Conservation (phyloP, 2,113 vertebrate genomes). For the Cepphus grylle region DNA sequence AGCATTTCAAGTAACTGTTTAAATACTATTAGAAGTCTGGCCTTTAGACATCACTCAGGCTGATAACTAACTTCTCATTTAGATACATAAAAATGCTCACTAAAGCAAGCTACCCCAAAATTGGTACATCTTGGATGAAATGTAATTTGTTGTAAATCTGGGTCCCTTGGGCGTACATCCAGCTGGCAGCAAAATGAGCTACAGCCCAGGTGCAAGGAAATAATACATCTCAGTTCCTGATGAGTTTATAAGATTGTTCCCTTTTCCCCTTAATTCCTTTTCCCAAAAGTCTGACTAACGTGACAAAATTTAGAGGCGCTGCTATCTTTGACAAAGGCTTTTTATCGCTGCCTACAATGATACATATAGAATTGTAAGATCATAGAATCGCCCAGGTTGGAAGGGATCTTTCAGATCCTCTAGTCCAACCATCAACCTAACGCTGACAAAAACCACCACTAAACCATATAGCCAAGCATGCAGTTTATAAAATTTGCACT, state of each 20-base stretch:
- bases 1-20: background rate
- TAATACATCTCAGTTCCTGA: background rate
- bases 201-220: background rate
- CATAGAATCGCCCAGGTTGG: too few relatives aligned
- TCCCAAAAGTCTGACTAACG: background rate
- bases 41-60: background rate
- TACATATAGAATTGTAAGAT: background rate
- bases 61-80: background rate
- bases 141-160: background rate
- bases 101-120: background rate
- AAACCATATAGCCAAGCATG: too few relatives aligned
- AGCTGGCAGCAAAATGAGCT: background rate
- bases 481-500: background rate
- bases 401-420: too few relatives aligned
- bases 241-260: background rate
- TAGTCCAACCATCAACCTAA: too few relatives aligned
- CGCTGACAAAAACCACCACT: too few relatives aligned
- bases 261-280: background rate
- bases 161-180: rapidly evolving
- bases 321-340: background rate
- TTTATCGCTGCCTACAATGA: background rate
- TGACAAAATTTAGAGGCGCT: background rate
- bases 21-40: background rate
- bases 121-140: background rate
- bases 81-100: background rate